Evolutionary conservation across 2,888 invertebrate genomes (phyloP).

Genomic region (Heliconius aoede): DNA sequence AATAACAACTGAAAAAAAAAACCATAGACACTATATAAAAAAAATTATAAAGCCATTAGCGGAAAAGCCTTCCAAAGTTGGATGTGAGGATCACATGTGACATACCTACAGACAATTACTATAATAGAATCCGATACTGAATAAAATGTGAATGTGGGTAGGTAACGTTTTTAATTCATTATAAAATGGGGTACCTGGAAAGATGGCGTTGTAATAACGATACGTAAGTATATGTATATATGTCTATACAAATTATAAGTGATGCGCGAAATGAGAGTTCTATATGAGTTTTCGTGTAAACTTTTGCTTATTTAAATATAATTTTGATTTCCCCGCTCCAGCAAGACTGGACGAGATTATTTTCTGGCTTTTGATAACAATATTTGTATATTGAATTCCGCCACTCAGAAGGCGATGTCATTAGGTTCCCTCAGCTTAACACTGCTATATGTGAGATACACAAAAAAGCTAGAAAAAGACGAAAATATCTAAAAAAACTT

Average conservation of each 20-base stretch:
- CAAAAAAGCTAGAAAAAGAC: not conserved
- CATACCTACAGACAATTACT: slow-evolving; percentile 37
- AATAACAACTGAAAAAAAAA: slow-evolving; percentile 12
- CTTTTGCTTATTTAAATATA: not conserved
- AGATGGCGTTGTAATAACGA: slow-evolving; percentile 9
- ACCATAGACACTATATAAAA: slow-evolving; percentile 10
- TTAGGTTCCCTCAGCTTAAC: not conserved
- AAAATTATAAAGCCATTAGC: slow-evolving; percentile 32
- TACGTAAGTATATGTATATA: not conserved
- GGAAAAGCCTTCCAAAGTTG: slow-evolving; percentile 30
- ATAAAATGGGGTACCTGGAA: slow-evolving; percentile 20
- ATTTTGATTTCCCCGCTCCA: too few relatives aligned
- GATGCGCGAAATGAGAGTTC: not conserved
- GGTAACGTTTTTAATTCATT: slow-evolving; percentile 32
- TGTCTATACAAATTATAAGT: slow-evolving; percentile 21
- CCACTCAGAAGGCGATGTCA: not conserved
- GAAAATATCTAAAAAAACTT: not conserved
- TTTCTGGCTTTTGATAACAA: too few relatives aligned
- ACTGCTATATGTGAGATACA: not conserved
- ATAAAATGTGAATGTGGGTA: slow-evolving; percentile 27
- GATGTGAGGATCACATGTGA: slow-evolving; percentile 13
- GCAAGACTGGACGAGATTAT: too few relatives aligned
- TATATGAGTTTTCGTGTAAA: slow-evolving; percentile 3
- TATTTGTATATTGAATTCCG: too few relatives aligned
- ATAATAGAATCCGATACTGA: slow-evolving; percentile 38